A percentile compares a stretch with the other conserved stretches of the same genome.
These are phyloP conservation scores for Dastarcus helophoroides DNA, from an alignment of 2,888 invertebrate species.

Conservation along the genomic window DNA sequence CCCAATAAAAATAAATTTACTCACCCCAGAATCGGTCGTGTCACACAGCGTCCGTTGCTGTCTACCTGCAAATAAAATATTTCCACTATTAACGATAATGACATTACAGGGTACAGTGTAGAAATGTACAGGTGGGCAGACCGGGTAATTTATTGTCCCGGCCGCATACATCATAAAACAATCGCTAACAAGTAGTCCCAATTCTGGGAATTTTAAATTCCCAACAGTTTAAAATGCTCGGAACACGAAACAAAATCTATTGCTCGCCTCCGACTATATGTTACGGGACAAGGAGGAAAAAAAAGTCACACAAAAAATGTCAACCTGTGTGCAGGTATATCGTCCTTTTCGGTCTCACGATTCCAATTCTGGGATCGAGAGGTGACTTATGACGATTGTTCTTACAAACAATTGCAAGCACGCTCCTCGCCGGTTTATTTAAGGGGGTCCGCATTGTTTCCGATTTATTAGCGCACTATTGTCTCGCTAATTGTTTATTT, in stretches of 20 bases:
- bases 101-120: no score
- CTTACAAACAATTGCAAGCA: conserved; percentile 29
- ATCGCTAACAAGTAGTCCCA: conserved; percentile 37
- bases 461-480: conserved; percentile 21
- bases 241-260: conserved; percentile 38
- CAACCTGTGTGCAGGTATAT: conserved; percentile 22
- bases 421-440: conserved; percentile 27
- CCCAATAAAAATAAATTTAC: no score
- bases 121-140: no score
- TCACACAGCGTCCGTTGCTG: no score
- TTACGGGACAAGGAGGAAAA: conserved; percentile 29
- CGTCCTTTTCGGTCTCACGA: conserved; percentile 24
- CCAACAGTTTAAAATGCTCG: conserved; percentile 37
- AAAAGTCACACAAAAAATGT: conserved; percentile 31
- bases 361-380: conserved; percentile 26
- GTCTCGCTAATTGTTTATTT: conserved; percentile 28
- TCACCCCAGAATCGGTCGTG: no score
- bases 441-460: conserved; percentile 23
- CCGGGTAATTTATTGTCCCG: conserved; percentile 15
- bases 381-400: conserved; percentile 35
- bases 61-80: no score
- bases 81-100: no score
- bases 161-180: conserved; percentile 26
- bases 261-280: conserved; percentile 32
- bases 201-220: conserved; percentile 37